phyloP scores from a whole-genome alignment of 2,797 vertebrate genomes.

The Anableps anableps region DNA sequence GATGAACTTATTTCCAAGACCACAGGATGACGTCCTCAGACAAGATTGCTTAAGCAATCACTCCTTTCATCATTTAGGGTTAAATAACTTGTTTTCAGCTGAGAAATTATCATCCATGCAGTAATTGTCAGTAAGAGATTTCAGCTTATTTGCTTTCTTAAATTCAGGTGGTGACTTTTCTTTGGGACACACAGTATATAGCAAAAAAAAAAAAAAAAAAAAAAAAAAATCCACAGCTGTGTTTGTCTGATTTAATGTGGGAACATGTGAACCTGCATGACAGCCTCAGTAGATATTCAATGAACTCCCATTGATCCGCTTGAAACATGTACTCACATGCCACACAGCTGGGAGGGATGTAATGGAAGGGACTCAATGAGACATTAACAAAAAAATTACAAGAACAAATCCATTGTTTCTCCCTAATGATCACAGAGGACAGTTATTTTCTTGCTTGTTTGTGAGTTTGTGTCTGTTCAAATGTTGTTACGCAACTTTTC shows the following conservation, averaged over 20 bases:
- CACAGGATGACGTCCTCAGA: neutral
- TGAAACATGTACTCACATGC: slow-evolving; percentile 37
- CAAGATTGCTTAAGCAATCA: neutral
- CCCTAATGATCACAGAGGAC: neutral
- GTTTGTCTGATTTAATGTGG: slow-evolving; percentile 7
- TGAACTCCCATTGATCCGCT: slow-evolving; percentile 55
- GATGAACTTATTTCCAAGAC: no score
- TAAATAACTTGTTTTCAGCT: neutral
- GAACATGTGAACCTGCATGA: slow-evolving; percentile 25
- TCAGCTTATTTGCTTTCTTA: neutral
- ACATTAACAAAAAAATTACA: neutral
- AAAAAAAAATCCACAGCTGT: neutral
- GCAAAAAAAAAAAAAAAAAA: no score
- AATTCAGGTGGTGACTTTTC: neutral
- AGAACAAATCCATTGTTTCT: slow-evolving; percentile 3
- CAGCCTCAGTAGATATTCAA: slow-evolving; percentile 50
- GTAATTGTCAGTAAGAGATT: neutral
- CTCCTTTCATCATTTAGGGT: neutral
- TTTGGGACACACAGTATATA: neutral
- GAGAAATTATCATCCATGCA: neutral
- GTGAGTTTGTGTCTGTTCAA: slow-evolving; percentile 4
- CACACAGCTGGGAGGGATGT: slow-evolving; percentile 29
- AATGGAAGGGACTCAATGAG: slow-evolving; percentile 49
- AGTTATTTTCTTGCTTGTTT: neutral
- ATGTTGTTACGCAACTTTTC: neutral